Conservation (phyloP, 2,888 invertebrate genomes). For the Pterostichus madidus region DNA sequence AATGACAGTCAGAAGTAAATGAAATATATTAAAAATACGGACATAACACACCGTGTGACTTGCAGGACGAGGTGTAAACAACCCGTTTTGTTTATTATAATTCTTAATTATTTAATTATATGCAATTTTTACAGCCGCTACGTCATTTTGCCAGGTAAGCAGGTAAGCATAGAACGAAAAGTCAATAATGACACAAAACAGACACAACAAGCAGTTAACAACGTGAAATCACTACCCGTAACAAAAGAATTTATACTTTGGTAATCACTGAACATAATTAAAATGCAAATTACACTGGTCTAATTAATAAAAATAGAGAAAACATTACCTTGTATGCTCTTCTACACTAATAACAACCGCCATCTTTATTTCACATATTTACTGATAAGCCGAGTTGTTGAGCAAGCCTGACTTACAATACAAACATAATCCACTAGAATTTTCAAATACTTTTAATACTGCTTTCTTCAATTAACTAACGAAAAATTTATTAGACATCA, state of each 20-base stretch:
- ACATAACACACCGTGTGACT: slow-evolving; percentile 2
- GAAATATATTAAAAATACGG: slow-evolving; percentile 17
- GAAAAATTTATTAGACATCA: background rate
- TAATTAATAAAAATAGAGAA: slow-evolving; percentile 60
- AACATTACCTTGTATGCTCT: slow-evolving; percentile 61
- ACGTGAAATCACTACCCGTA: slow-evolving; percentile 45
- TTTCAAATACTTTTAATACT: background rate
- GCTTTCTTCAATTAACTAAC: background rate
- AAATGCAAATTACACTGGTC: slow-evolving; percentile 57
- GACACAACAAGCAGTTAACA: slow-evolving; percentile 37
- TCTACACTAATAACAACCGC: slow-evolving; percentile 60
- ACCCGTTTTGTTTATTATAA: slow-evolving; percentile 58
- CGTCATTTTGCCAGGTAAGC: slow-evolving; percentile 66
- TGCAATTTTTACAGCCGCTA: slow-evolving; percentile 58
- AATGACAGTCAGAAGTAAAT: slow-evolving; percentile 4
- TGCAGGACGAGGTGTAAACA: slow-evolving; percentile 27
- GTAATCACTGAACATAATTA: slow-evolving; percentile 58
- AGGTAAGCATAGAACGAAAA: slow-evolving; percentile 58
- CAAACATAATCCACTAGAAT: background rate
- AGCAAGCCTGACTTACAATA: slow-evolving; percentile 54
- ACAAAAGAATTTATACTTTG: slow-evolving; percentile 15
- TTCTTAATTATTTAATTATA: slow-evolving; percentile 56
- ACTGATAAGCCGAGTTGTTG: slow-evolving; percentile 55
- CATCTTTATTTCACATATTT: slow-evolving; percentile 63
- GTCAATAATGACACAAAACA: slow-evolving; percentile 58